Evolutionary conservation across 1,140 invertebrate genomes (phyloP).

Genomic region (Nebria ingens): DNA sequence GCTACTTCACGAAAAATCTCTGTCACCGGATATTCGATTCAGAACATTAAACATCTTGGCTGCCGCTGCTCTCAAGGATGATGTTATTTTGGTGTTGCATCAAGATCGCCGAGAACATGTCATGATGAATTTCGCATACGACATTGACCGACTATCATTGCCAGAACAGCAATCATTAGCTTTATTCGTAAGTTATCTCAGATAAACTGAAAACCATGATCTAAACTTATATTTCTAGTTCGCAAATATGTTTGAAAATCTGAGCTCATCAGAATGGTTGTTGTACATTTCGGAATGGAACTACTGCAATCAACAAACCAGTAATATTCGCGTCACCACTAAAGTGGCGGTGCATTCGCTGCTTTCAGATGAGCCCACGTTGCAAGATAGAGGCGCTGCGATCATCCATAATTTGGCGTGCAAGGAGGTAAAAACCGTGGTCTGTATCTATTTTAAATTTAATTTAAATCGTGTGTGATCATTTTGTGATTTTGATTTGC

Average conservation of each 20-base stretch:
- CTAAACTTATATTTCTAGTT: slow-evolving; percentile 48
- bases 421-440: slow-evolving; percentile 96
- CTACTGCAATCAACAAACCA: slow-evolving; percentile 58
- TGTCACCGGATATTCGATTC: slow-evolving; percentile 47
- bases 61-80: slow-evolving; percentile 72
- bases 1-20: slow-evolving; percentile 50
- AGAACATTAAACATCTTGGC: slow-evolving; percentile 57
- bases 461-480: slow-evolving; percentile 9
- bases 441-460: slow-evolving; percentile 58
- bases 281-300: slow-evolving; percentile 89
- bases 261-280: slow-evolving; percentile 83
- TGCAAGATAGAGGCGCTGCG: slow-evolving; percentile 73
- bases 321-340: slow-evolving; percentile 83
- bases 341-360: slow-evolving; percentile 81
- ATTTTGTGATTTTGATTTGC: neutral
- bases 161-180: slow-evolving; percentile 70
- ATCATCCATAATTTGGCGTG: slow-evolving; percentile 84
- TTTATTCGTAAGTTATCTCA: slow-evolving; percentile 58
- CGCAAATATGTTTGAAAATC: slow-evolving; percentile 83
- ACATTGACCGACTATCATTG: slow-evolving; percentile 64
- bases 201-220: neutral
- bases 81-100: slow-evolving; percentile 80
- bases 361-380: slow-evolving; percentile 55
- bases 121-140: slow-evolving; percentile 79
- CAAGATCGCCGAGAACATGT: slow-evolving; percentile 82